Evolutionary conservation across 1,140 invertebrate species (phyloP), one percentile per base, ranked within the genome.

Genomic region (Frieseomelitta varia): DNA sequence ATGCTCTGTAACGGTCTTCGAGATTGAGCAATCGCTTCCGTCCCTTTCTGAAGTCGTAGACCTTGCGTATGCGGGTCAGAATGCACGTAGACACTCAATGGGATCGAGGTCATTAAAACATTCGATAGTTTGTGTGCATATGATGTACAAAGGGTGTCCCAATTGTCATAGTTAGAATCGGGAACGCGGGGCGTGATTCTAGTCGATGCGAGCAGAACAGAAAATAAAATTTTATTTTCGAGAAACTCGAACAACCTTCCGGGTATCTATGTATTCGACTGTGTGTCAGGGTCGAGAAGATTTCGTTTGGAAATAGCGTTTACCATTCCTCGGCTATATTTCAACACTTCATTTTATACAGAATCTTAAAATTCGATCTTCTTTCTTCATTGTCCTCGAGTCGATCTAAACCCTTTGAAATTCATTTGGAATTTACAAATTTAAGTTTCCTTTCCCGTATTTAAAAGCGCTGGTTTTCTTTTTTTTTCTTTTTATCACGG

Each of bases 1-100:
- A 88, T 58, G 61, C 55, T 85, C 19, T 53, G 82, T 89, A 83
- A 88, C 84, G 81, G 87, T 84, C 78, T 76, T 76, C 24, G 24
- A 27, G 78, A 90, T 90, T 87, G 85, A 87, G 85, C 87, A 90
- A 89, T 87, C 85, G 79, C 63, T 89, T 89, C 87, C 87, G 74
- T 86, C 74, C 56, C 65, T 56, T 65, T 65, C 61, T 15, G 55
- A 30, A 51, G 86, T 75, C 58, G 67, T 63, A 74, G 79, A 81
- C 74, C 87, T 84, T 85, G 77, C 55, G 76, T 79, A 55, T 71
- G 51, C 73, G 27, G 24, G n/a, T 30, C 27, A n/a, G 39, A 19
- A 65, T 27, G 27, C 39, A 51, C 21, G 17, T 11, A 30, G 30
- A 21, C 56, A 56, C 27, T 53, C 8, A 17, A 11, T 55, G 51